Evolutionary conservation across 2,797 vertebrate genomes (phyloP).

Genomic region (Tragelaphus oryx): DNA sequence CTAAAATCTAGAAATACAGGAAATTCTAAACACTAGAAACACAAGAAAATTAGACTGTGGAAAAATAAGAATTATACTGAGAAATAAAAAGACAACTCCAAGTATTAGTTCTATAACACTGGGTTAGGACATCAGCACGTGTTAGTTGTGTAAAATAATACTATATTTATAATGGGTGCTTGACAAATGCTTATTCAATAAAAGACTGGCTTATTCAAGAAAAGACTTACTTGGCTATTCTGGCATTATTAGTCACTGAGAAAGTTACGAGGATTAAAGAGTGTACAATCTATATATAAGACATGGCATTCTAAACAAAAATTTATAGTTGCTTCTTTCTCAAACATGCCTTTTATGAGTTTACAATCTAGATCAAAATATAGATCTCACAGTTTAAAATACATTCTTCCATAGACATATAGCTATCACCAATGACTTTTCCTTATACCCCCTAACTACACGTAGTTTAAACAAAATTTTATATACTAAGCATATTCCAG

Average conservation of each 20-base stretch:
- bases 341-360: not conserved
- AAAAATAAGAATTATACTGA: conserved; percentile 16
- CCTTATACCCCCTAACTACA: not conserved
- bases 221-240: not conserved
- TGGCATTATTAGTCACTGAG: not conserved
- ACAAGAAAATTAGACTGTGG: not conserved
- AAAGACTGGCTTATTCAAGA: not conserved
- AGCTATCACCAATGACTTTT: not conserved
- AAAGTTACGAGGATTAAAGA: not conserved
- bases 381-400: conserved; percentile 1
- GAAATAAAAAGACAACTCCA: conserved; percentile 15
- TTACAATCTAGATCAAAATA: conserved; percentile 15
- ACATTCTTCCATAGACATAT: not conserved
- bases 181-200: not conserved
- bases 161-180: not conserved
- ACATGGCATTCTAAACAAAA: not conserved
- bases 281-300: not conserved
- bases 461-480: not conserved
- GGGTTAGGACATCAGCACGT: not conserved
- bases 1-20: not conserved
- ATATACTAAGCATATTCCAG: not conserved
- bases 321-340: not conserved
- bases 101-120: not conserved
- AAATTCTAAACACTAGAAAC: not conserved
- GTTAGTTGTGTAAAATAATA: not conserved